phyloP scores from a whole-genome alignment of 1,140 invertebrate genomes.

The Hirudo medicinalis region DNA sequence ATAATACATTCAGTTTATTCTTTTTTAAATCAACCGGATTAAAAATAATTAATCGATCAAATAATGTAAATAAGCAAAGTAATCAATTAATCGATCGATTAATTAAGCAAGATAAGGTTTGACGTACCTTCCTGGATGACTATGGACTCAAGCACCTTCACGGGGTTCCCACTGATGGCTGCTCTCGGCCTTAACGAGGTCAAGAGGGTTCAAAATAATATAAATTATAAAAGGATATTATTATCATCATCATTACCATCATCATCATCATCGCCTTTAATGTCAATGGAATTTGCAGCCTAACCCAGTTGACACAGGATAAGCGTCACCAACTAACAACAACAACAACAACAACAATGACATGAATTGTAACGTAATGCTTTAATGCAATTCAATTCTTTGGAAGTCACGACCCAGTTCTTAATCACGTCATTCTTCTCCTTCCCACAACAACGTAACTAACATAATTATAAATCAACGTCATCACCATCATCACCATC shows the following conservation, averaged over 20 bases:
- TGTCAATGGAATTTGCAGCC: too few relatives aligned
- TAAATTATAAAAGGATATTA: too few relatives aligned
- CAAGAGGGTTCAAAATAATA: too few relatives aligned
- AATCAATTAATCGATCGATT: not conserved
- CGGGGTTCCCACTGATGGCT: not conserved
- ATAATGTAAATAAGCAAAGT: not conserved
- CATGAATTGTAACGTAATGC: too few relatives aligned
- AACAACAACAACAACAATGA: not conserved
- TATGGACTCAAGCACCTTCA: not conserved
- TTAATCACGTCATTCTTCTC: not conserved
- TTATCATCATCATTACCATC: too few relatives aligned
- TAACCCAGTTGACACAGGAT: not conserved
- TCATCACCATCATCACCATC: constrained; percentile 5
- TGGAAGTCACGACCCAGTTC: too few relatives aligned
- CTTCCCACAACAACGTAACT: not conserved
- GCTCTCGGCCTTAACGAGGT: not conserved
- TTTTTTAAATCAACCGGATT: not conserved
- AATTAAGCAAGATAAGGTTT: constrained; percentile 4
- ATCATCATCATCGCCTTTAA: too few relatives aligned
- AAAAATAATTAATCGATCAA: not conserved
- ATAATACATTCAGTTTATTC: too few relatives aligned
- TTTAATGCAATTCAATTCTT: too few relatives aligned
- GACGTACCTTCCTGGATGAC: not conserved
- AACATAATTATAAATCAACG: not conserved
- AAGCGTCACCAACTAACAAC: not conserved